These are phyloP conservation scores for Sinodicranocentrus sp. DNA, from an alignment of 2,888 invertebrate species.

Conservation along the genomic window DNA sequence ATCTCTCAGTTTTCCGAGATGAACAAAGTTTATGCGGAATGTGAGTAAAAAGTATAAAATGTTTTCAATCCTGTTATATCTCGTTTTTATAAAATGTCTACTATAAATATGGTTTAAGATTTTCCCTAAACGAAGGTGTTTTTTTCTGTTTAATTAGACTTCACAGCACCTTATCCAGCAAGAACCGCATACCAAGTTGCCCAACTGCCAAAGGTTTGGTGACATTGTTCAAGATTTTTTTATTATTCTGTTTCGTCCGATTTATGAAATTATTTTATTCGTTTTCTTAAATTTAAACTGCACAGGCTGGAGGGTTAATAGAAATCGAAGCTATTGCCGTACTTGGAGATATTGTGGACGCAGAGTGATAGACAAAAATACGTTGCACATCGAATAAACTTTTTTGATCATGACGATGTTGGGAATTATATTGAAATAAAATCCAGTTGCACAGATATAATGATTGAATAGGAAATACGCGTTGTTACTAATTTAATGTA, in stretches of 20 bases:
- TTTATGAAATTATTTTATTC: no score
- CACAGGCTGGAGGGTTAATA: constrained; percentile 85
- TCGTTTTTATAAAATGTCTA: not conserved
- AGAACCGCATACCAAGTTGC: constrained; percentile 91
- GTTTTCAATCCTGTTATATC: not conserved
- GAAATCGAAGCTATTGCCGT: constrained; percentile 94
- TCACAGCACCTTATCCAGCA: constrained; percentile 87
- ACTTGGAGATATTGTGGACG: constrained; percentile 81
- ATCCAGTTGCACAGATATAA: no score
- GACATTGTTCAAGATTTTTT: no score
- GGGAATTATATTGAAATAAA: no score
- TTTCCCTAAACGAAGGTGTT: not conserved
- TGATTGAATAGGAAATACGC: no score
- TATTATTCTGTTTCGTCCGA: no score
- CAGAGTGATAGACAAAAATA: no score
- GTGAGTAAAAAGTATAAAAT: constrained; percentile 80
- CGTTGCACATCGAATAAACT: no score
- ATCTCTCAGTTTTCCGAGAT: constrained; percentile 89
- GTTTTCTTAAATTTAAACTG: no score
- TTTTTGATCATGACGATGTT: no score
- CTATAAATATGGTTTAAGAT: no score
- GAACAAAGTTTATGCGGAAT: constrained; percentile 91
- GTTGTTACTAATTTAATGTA: no score
- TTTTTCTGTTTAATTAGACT: constrained; percentile 82
- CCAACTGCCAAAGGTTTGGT: constrained; percentile 86